Evolutionary conservation across 1,140 invertebrate genomes (phyloP).

Genomic region (Papilio xuthus): DNA sequence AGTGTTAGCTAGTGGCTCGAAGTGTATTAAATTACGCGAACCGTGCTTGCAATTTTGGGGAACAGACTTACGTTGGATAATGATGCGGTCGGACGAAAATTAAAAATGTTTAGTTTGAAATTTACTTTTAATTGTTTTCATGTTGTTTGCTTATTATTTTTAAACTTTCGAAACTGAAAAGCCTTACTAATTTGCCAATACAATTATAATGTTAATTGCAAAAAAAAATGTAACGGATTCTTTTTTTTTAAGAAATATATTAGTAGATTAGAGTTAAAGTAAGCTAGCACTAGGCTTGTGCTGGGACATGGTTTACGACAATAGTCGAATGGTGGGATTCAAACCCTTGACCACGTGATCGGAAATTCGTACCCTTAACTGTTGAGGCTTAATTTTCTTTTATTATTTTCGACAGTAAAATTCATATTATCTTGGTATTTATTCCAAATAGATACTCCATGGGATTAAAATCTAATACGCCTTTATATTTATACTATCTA

Average conservation of each 20-base stretch:
- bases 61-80: constrained; percentile 20
- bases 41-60: constrained; percentile 14
- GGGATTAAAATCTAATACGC: not conserved
- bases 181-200: not conserved
- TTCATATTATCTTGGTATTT: too few relatives aligned
- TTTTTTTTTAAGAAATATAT: too few relatives aligned
- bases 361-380: too few relatives aligned
- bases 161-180: not conserved
- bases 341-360: too few relatives aligned
- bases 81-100: constrained; percentile 8
- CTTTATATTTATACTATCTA: not conserved
- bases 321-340: too few relatives aligned
- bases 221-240: too few relatives aligned
- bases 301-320: too few relatives aligned
- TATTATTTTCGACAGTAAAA: too few relatives aligned
- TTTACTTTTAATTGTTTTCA: not conserved
- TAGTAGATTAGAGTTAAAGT: too few relatives aligned
- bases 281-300: too few relatives aligned
- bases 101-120: constrained; percentile 7
- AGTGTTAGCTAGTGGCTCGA: not conserved
- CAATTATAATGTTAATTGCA: not conserved
- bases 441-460: too few relatives aligned
- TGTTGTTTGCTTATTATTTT: not conserved
- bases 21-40: constrained; percentile 21
- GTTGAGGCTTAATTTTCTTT: too few relatives aligned